Evolutionary conservation across 2,888 invertebrate genomes (phyloP).

Genomic region (Andrena minutula): DNA sequence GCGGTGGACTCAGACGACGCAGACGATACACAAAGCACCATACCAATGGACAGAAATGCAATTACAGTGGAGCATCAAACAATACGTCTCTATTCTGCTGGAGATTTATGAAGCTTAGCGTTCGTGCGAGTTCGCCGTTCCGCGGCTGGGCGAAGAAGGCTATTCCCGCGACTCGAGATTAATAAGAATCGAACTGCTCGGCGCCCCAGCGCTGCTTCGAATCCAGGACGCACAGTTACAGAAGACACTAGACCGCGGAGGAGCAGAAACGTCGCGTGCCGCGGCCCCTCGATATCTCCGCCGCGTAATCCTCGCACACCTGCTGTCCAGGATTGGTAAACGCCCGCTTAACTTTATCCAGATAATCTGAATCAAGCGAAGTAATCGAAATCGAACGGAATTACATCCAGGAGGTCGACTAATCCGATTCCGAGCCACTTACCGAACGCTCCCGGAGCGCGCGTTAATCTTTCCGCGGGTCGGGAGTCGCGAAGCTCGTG

Average conservation of each 20-base stretch:
- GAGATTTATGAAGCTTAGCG: neutral
- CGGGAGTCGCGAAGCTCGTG: neutral
- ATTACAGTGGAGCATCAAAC: slow-evolving; percentile 39
- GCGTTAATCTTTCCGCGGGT: slow-evolving; percentile 29
- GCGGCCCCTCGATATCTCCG: neutral
- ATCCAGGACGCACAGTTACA: neutral
- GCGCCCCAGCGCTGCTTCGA: neutral
- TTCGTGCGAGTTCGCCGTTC: neutral
- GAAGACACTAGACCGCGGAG: neutral
- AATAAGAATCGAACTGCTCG: slow-evolving; percentile 1
- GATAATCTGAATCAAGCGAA: slow-evolving; percentile 47
- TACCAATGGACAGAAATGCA: slow-evolving; percentile 42
- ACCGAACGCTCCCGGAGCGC: slow-evolving; percentile 6
- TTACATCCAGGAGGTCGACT: slow-evolving; percentile 30
- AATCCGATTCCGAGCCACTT: slow-evolving; percentile 43
- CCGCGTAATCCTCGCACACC: neutral
- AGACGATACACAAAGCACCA: neutral
- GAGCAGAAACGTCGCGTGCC: no score
- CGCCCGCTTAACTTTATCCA: slow-evolving; percentile 36
- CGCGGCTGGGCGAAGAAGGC: neutral
- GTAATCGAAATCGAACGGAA: slow-evolving; percentile 48
- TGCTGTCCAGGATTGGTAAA: slow-evolving; percentile 6
- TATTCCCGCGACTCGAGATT: neutral
- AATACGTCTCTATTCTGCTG: neutral
- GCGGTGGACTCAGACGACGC: no score